These are phyloP conservation scores for Podarcis siculus DNA, from an alignment of 2,797 vertebrate genomes.

Conservation along the genomic window DNA sequence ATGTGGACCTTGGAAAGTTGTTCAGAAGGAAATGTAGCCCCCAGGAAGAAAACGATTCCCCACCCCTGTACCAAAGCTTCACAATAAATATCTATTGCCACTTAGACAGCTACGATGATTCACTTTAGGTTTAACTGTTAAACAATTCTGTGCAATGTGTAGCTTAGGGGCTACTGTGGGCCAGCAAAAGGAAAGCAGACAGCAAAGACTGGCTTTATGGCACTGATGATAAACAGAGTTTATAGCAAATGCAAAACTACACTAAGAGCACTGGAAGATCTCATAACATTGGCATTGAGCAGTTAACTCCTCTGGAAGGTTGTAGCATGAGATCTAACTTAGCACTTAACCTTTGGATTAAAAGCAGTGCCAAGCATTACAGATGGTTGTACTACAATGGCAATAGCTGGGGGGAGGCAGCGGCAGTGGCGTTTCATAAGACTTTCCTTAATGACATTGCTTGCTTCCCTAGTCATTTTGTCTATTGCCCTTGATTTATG, in stretches of 20 bases:
- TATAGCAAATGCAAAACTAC: background rate
- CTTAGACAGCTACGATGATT: background rate
- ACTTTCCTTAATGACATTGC: background rate
- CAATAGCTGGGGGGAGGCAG: background rate
- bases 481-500: constrained; percentile 59
- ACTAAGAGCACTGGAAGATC: background rate
- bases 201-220: background rate
- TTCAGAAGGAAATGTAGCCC: too few relatives aligned
- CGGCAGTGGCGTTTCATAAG: constrained; percentile 18
- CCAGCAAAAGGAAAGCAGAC: background rate
- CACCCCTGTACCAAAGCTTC: background rate
- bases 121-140: background rate
- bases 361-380: background rate
- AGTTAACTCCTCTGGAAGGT: background rate
- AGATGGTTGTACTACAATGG: constrained; percentile 6
- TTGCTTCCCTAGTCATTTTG: constrained; percentile 53
- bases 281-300: background rate
- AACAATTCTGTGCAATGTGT: background rate
- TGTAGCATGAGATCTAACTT: background rate
- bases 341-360: constrained; percentile 30
- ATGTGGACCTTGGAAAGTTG: too few relatives aligned
- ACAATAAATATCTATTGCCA: background rate
- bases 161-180: background rate
- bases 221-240: background rate
- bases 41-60: too few relatives aligned